Evolutionary conservation across 1,140 invertebrate species (phyloP).

Genomic region (Piezodorus guildinii): DNA sequence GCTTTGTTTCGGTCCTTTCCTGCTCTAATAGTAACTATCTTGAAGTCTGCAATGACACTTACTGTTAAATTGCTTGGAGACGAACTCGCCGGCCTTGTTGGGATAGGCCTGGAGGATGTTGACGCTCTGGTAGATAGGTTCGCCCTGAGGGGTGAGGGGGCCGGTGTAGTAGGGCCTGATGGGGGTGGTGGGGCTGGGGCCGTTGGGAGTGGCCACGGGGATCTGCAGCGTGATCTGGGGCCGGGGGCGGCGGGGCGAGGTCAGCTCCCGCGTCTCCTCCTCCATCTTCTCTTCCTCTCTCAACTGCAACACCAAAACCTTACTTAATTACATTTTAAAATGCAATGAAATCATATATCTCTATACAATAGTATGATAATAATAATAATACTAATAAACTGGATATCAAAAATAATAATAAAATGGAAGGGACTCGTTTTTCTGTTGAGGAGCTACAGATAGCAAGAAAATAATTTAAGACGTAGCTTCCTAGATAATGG

Average conservation of each 20-base stretch:
- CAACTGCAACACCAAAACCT: too few relatives aligned
- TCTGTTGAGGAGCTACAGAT: too few relatives aligned
- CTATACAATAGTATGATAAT: too few relatives aligned
- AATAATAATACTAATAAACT: too few relatives aligned
- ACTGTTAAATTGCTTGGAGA: slow-evolving; percentile 60
- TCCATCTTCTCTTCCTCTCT: neutral
- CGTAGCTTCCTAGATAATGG: too few relatives aligned
- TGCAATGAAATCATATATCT: too few relatives aligned
- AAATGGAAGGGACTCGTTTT: too few relatives aligned
- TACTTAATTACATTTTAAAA: too few relatives aligned
- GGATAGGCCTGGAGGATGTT: slow-evolving; percentile 45
- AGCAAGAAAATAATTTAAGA: too few relatives aligned
- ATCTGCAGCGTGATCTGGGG: slow-evolving; percentile 25
- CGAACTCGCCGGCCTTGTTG: slow-evolving; percentile 55
- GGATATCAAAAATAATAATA: too few relatives aligned
- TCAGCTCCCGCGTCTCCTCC: neutral
- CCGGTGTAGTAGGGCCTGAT: slow-evolving; percentile 33
- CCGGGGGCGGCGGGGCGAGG: neutral
- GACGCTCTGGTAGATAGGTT: slow-evolving; percentile 35
- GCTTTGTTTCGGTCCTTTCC: too few relatives aligned
- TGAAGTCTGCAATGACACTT: slow-evolving; percentile 27
- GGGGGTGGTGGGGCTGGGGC: slow-evolving; percentile 24
- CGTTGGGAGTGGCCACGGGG: slow-evolving; percentile 14
- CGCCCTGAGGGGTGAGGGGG: slow-evolving; percentile 34
- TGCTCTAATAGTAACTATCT: too few relatives aligned